Base-by-base conservation (phyloP, 1,140 invertebrate species). In the Campoletis sonorensis region DNA sequence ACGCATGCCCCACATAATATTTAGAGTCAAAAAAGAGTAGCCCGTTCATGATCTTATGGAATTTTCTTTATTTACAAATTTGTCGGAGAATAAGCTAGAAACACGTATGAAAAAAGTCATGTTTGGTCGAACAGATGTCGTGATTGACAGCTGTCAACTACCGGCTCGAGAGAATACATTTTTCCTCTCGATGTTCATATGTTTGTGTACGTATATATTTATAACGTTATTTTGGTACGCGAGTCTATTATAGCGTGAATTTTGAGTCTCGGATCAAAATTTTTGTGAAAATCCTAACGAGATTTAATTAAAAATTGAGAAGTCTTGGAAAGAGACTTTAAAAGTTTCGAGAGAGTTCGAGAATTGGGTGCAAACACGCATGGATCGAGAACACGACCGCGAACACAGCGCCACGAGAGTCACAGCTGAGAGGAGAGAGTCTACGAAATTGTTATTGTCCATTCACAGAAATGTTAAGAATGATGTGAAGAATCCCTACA, bases 391-490 rank as follows among this genome's bases (percentile, higher is more conserved):
- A n/a, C 16, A 71, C 27, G 18, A 40, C 18, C 7, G 33, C 18
- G 37, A 45, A 45, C 40, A 10, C 40, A 45, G 40, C 40, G 40
- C 40, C 40, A 45, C 40, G 40, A 45, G 8, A 45, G 40, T 45
- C 40, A 45, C 40, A 45, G 40, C 40, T 45, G 40, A 13, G 40
- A 45, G 8, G 40, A 13, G 40, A 45, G 40, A 45, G 13, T 13
- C 40, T 45, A 45, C 40, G 11, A 13, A 45, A 45, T 10, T 45
- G 7, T 45, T 10, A 45, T 45, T n/a, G 16, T 51, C 13, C 71
- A 73, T 73, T 73, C 40, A 73, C 40, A 26, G 37, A 40, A 73
- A 73, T 73, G 37, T 73, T 21, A 73, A 23, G 40, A 49, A 51
- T 73, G 71, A 13, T 58, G n/a, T 10, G 54, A n/a, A 10, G 7